Evolutionary conservation across 2,888 invertebrate genomes (phyloP), one percentile per base, ranked within the genome.

Genomic region (Salticus scenicus): DNA sequence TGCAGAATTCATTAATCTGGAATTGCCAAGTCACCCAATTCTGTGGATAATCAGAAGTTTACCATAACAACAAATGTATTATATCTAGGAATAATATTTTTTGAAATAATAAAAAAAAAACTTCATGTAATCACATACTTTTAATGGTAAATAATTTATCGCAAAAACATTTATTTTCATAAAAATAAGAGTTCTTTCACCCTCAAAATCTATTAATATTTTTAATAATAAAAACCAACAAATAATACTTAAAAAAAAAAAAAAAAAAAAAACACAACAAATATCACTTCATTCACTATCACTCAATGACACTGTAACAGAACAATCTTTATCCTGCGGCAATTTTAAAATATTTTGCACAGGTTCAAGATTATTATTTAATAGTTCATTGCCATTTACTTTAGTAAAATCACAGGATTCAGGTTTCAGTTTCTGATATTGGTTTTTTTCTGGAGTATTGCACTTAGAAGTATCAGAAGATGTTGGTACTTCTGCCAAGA

Each of bases 401-500:
- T 47, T 47, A 47, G 14, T 47, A 17, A 2, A 47, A 47, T 47
- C 47, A 47, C 47, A 10, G 17, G 47, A n/a, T 2, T 47, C 47
- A 47, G 47, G 2, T 17, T 47, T 47, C n/a, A 47, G 17, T 47
- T 47, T 47, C 47, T 47, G 47, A 17, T 47, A 47, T 4, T 51
- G 51, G 20, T 67, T 76, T n/a, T 57, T 75, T 66, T 83, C 83
- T 1, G 76, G 75, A 27, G 87, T 75, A 66, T 83, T 79, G 67
- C 78, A 79, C 31, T 79, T 67, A 2, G 82, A 83, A 17, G 66
- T 67, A n/a, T 82, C 82, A 5, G 78, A 87, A 20, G 73, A 82
- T 33, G 83, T 42, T 1, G 64, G 27, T 47, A 83, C 87, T 5
- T 79, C 77, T 12, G 83, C 87, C 10, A 87, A 47, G n/a, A 83